Evolutionary conservation across 2,888 invertebrate genomes (phyloP).

Genomic region (Syrphus vitripennis): DNA sequence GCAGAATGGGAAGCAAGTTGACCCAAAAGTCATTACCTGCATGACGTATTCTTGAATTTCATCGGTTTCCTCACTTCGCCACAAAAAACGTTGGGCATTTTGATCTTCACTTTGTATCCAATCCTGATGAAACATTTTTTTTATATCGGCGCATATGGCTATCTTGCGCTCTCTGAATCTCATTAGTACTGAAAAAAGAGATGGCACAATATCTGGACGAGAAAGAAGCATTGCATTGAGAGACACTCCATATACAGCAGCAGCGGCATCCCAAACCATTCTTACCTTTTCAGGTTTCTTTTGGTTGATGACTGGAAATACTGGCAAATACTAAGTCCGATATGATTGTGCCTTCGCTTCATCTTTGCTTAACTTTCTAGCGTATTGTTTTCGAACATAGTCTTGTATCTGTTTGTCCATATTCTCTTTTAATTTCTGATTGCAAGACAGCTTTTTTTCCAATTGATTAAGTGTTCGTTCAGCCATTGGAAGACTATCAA

Average conservation of each 20-base stretch:
- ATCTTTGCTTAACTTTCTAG: not conserved
- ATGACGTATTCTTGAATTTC: constrained; percentile 8
- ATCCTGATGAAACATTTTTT: constrained; percentile 32
- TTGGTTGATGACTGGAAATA: constrained; percentile 14
- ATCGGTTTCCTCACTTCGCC: not conserved
- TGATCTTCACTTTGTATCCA: not conserved
- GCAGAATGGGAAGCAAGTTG: constrained; percentile 21
- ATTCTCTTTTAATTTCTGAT: not conserved
- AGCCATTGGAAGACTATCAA: constrained; percentile 13
- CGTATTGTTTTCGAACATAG: constrained; percentile 9
- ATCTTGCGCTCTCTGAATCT: not conserved
- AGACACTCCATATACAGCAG: not conserved
- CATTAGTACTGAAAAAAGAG: not conserved
- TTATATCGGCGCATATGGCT: constrained; percentile 4
- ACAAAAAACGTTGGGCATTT: constrained; percentile 9
- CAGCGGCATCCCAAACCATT: constrained; percentile 32
- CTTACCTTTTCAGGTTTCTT: constrained; percentile 19
- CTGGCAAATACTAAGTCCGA: constrained; percentile 6
- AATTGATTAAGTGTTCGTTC: not conserved
- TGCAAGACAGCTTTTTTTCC: not conserved
- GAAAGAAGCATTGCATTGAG: not conserved
- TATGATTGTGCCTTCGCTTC: not conserved
- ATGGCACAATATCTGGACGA: constrained; percentile 1
- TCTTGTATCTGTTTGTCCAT: constrained; percentile 1
- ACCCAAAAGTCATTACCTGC: constrained; percentile 27